A percentile compares a stretch with the other conserved stretches of the same genome.
These are phyloP conservation scores for Pocillopora meandrina DNA, from an alignment of 92 coral and sea anemone species.

Conservation along the genomic window DNA sequence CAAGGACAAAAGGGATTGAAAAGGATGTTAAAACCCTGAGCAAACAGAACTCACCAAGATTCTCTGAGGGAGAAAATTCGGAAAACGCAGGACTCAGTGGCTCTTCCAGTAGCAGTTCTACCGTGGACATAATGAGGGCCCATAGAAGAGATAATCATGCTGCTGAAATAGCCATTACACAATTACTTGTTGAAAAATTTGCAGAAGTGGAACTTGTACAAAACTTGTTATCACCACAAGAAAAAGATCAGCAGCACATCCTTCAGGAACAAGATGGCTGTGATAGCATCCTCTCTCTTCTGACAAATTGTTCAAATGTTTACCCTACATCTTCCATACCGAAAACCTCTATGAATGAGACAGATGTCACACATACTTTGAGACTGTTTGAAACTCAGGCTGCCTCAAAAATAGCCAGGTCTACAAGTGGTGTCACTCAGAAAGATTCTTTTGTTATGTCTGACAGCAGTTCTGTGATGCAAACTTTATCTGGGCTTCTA, in stretches of 20 bases:
- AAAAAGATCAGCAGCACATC: slow-evolving; percentile 35
- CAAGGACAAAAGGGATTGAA: slow-evolving; percentile 35
- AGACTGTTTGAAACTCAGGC: slow-evolving; percentile 58
- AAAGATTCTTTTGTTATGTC: slow-evolving; percentile 18
- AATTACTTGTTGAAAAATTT: neutral
- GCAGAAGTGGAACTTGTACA: slow-evolving; percentile 62
- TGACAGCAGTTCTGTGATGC: slow-evolving; percentile 15
- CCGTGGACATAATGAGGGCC: neutral
- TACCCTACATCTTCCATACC: neutral
- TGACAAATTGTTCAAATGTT: slow-evolving; percentile 6
- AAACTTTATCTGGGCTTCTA: slow-evolving; percentile 33
- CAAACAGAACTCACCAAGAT: slow-evolving; percentile 25
- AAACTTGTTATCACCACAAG: slow-evolving; percentile 59
- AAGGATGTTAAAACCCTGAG: slow-evolving; percentile 28
- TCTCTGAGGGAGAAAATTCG: slow-evolving; percentile 34
- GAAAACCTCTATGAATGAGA: slow-evolving; percentile 22
- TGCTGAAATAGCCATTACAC: neutral
- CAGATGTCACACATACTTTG: slow-evolving; percentile 44
- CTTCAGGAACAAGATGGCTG: slow-evolving; percentile 29
- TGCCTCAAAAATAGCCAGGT: slow-evolving; percentile 13
- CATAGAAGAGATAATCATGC: slow-evolving; percentile 10
- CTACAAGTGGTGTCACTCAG: neutral
- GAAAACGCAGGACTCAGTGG: slow-evolving; percentile 14
- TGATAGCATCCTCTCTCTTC: slow-evolving; percentile 67
- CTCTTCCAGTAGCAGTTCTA: slow-evolving; percentile 11